Conservation (phyloP, 2,113 vertebrate genomes). For the Gymnarchus niloticus region DNA sequence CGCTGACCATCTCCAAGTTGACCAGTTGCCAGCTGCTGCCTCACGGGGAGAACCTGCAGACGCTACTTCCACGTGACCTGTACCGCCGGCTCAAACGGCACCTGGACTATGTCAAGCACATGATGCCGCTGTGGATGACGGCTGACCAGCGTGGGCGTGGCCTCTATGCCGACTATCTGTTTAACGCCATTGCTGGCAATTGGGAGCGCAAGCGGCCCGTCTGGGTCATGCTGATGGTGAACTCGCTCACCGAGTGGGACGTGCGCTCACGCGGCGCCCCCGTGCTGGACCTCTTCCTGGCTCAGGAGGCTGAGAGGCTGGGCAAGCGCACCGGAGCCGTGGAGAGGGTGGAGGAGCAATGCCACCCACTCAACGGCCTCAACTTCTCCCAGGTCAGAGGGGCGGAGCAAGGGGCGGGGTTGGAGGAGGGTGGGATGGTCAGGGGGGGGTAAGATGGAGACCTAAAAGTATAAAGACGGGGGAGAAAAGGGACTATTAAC, state of each 20-base stretch:
- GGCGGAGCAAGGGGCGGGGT: background rate
- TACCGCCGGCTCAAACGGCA: slow-evolving; percentile 94
- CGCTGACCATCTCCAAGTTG: slow-evolving; percentile 87
- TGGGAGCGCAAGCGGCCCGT: slow-evolving; percentile 97
- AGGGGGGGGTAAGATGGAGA: background rate
- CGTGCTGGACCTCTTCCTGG: slow-evolving; percentile 87
- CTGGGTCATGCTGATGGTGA: slow-evolving; percentile 99
- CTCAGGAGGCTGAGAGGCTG: slow-evolving; percentile 88
- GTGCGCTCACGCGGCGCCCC: slow-evolving; percentile 88
- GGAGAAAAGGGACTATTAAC: background rate
- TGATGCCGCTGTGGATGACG: slow-evolving; percentile 97
- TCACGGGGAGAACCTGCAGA: slow-evolving; percentile 87
- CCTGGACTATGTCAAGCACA: slow-evolving; percentile 94
- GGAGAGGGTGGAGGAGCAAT: slow-evolving; percentile 93
- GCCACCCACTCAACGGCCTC: slow-evolving; percentile 89
- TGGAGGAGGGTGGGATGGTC: background rate
- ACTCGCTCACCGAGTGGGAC: slow-evolving; percentile 91
- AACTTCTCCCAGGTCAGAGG: slow-evolving; percentile 89
- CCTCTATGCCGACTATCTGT: slow-evolving; percentile 91
- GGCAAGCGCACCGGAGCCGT: slow-evolving; percentile 86
- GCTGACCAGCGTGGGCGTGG: slow-evolving; percentile 86
- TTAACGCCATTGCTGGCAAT: slow-evolving; percentile 93
- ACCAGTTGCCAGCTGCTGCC: slow-evolving; percentile 93
- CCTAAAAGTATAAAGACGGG: too few relatives aligned
- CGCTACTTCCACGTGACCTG: slow-evolving; percentile 81